Base-by-base conservation (phyloP, 2,888 invertebrate species). In the Conus canariensis region DNA sequence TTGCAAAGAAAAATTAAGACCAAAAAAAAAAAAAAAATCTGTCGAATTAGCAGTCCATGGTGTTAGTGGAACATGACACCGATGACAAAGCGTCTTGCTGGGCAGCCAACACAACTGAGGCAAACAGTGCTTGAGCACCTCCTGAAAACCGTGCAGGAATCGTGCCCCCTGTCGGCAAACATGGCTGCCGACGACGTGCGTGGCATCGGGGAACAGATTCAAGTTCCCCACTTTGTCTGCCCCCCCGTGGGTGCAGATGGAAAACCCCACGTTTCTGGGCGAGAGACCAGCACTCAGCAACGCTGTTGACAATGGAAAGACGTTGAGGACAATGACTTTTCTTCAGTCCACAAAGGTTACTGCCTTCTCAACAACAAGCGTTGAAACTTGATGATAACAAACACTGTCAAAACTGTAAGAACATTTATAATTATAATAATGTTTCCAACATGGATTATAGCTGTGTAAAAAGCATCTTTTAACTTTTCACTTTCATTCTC, bases 211-310 rank as follows among this genome's bases (percentile, higher is more conserved):
- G 95, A 99, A 99, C 77, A 99, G 97, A 96, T 99, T 98, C 95
- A 99, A 98, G 95, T 99, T 99, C 88, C 99, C 99, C 91, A 97
- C 97, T 95, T 99, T 99, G 96, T 99, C 99, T 0, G 98, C 98
- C 96, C 99, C 99, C 0, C 99, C 98, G 96, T 99, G 99, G 8
- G 98, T 98, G 93, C 98, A 98, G 74, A 99, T 94, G 19, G 96
- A 95, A 92, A 95, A 95, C 87, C 94, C 91, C 12, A 96, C 94
- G 90, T 96, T 94, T 56, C 93, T 92, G 19, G 94, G 92, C 1
- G 85, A 83, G 25, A 96, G 19, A 10, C 93, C 93, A 59, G 94
- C 90, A 10, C 90, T 89, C 30, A 89, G 59, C 60, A 96, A 90
- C 45, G 92, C 95, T 95, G 91, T 25, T 91, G 91, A n/a, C 45